A percentile compares a stretch with the other conserved stretches of the same genome.
These are phyloP conservation scores for Tridacna crocea DNA, from an alignment of 2,888 invertebrate species.

Conservation along the genomic window DNA sequence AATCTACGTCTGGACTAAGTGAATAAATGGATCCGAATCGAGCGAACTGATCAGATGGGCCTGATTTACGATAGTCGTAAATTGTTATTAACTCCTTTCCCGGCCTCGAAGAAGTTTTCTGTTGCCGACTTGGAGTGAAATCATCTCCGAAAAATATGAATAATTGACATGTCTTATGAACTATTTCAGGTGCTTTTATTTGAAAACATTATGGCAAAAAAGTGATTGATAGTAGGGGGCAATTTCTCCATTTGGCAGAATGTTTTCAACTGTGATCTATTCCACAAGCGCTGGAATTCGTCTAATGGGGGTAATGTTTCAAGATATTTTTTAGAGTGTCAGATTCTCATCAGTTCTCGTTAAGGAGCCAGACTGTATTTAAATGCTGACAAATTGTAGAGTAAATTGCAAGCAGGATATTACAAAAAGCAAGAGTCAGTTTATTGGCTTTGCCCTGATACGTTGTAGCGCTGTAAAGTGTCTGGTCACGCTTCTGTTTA, in stretches of 20 bases:
- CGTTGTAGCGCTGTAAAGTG: too few relatives aligned
- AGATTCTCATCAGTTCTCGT: too few relatives aligned
- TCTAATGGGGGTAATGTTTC: too few relatives aligned
- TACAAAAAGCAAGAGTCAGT: too few relatives aligned
- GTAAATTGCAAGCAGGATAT: too few relatives aligned
- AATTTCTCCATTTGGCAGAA: background rate
- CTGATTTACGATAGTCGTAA: conserved; percentile 2
- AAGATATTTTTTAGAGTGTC: too few relatives aligned
- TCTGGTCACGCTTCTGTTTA: too few relatives aligned
- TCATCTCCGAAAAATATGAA: background rate
- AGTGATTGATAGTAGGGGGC: background rate
- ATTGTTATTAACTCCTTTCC: conserved; percentile 9
- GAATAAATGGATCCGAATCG: conserved; percentile 3
- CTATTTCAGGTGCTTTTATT: background rate
- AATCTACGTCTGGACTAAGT: conserved; percentile 18
- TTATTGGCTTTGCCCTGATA: too few relatives aligned
- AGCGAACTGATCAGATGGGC: background rate
- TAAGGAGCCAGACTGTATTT: too few relatives aligned
- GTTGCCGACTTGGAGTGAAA: too few relatives aligned
- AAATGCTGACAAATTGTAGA: too few relatives aligned
- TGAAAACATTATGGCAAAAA: background rate
- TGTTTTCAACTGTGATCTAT: background rate
- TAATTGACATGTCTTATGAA: background rate
- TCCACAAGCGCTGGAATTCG: too few relatives aligned
- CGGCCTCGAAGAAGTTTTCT: background rate